Evolutionary conservation across 2,888 invertebrate genomes (phyloP), one percentile per base, ranked within the genome.

Genomic region (Thymelicus sylvestris): DNA sequence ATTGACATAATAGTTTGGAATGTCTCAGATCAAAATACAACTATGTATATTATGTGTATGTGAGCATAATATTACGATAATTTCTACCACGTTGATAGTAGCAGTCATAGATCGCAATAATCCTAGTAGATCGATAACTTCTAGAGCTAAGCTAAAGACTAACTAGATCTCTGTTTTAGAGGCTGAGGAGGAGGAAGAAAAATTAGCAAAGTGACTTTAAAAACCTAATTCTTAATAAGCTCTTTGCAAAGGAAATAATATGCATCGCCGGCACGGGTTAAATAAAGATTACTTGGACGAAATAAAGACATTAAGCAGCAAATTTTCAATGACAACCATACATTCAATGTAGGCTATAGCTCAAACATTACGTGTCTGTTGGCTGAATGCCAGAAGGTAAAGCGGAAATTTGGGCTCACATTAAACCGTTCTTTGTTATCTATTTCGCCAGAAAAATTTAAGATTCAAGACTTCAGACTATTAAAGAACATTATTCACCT

Each of bases 361-460:
- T 57, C 63, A 68, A 63, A 63, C 63, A 59, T 64, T 64, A 59
- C 66, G 59, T 64, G 69, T 64, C 57, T 47, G 31, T 64, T 69
- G 69, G 69, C 64, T n/a, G 10, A 4, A 4, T 39, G 69, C 69
- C 69, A 69, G 31, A 62, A 62, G 67, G 48, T 50, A 50, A 48
- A 62, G 38, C 68, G 63, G 63, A 63, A 63, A 63, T 69, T 63
- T 69, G 59, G 57, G 44, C 39, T 50, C 48, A 48, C 31, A 48
- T 63, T 63, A 63, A 63, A 63, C 48, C 48, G 12, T 64, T 64
- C 64, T 64, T 64, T 64, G 39, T 64, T 38, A 50, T 48, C 39
- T 48, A 6, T 63, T 62, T 13, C n/a, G 15, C n/a, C 13, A 39
- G 59, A 60, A 8, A 38, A 57, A 57, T 59, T 60, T 60, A 39